Conservation (phyloP, 2,888 invertebrate species). For the Cosmia pyralina region DNA sequence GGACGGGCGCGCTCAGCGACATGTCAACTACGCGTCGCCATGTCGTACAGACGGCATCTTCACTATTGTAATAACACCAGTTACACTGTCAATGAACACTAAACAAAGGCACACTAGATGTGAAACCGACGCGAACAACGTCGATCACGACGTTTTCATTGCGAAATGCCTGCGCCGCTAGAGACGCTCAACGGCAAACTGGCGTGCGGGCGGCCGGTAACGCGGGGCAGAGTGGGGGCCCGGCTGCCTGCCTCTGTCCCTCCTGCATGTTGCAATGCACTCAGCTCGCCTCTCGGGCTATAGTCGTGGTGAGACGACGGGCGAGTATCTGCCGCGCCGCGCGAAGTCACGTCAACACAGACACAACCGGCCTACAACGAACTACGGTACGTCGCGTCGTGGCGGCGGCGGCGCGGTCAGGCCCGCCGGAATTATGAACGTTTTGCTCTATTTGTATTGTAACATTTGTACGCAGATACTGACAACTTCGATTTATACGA, state of each 20-base stretch:
- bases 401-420: constrained; percentile 26
- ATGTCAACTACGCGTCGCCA: constrained; percentile 89
- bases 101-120: constrained; percentile 84
- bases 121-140: constrained; percentile 74
- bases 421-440: constrained; percentile 57
- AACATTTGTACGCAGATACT: constrained; percentile 56
- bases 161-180: constrained; percentile 84
- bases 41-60: constrained; percentile 80
- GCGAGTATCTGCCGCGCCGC: constrained; percentile 66
- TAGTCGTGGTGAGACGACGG: constrained; percentile 71
- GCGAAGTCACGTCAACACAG: constrained; percentile 69
- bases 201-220: constrained; percentile 78
- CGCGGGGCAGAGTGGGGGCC: constrained; percentile 85
- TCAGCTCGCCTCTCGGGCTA: constrained; percentile 77
- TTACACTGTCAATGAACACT: constrained; percentile 79
- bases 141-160: constrained; percentile 75
- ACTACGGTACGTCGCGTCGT: constrained; percentile 43
- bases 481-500: constrained; percentile 40
- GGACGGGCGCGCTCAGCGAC: constrained; percentile 89
- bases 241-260: constrained; percentile 80
- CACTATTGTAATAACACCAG: constrained; percentile 78
- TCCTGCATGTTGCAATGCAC: constrained; percentile 87
- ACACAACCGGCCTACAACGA: constrained; percentile 64
- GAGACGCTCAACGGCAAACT: constrained; percentile 88
- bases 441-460: constrained; percentile 68